These are phyloP conservation scores for Gobiocypris rarus DNA, from an alignment of 2,113 vertebrate species.

Conservation along the genomic window DNA sequence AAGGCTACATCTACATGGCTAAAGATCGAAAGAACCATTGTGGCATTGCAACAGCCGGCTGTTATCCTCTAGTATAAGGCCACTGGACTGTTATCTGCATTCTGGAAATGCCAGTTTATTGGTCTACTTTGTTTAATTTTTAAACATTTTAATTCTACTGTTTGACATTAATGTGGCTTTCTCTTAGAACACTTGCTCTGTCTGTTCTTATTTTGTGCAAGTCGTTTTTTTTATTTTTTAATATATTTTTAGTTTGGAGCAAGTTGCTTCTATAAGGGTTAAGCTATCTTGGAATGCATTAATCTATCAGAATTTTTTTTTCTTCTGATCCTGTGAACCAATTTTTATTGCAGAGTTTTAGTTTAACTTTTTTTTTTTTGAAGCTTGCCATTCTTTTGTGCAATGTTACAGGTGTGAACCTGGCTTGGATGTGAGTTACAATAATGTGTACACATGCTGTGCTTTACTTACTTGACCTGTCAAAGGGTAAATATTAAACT, in stretches of 20 bases:
- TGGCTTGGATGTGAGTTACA: neutral
- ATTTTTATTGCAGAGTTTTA: neutral
- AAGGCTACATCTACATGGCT: constrained; percentile 80
- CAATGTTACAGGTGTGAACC: neutral
- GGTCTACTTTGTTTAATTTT: neutral
- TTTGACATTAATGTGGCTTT: neutral
- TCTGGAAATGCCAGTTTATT: neutral
- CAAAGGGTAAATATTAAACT: neutral
- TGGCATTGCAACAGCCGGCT: constrained; percentile 80
- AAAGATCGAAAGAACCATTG: constrained; percentile 78
- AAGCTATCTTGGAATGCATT: neutral
- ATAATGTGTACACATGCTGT: neutral
- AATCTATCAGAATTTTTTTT: neutral
- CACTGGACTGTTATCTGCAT: neutral
- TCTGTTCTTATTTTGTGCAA: neutral
- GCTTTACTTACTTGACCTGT: neutral
- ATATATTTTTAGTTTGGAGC: no score
- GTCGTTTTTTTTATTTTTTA: neutral
- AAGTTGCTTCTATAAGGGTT: neutral
- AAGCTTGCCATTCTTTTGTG: neutral
- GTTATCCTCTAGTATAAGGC: constrained; percentile 78
- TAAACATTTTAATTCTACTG: neutral
- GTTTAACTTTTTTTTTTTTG: neutral
- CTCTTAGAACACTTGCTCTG: neutral
- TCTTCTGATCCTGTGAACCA: neutral